Evolutionary conservation across 1,140 invertebrate genomes (phyloP).

Genomic region (Mycetomoellerius zeteki): DNA sequence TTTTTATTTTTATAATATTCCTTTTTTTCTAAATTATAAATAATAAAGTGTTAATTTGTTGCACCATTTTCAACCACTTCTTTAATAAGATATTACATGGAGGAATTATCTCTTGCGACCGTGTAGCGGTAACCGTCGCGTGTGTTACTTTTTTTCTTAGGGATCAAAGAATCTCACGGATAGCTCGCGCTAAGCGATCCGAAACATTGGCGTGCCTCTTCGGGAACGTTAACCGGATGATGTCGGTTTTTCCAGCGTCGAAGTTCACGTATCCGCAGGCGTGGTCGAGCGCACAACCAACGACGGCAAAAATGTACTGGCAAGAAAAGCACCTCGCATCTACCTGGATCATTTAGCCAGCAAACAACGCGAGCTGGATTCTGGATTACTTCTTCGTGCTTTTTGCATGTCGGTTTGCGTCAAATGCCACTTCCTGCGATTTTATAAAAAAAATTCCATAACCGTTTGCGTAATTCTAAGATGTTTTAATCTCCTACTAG

Average conservation of each 20-base stretch:
- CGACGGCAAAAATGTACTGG: conserved; percentile 41
- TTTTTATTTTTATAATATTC: background rate
- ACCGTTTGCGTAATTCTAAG: background rate
- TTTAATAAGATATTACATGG: background rate
- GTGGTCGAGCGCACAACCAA: conserved; percentile 40
- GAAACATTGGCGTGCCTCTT: conserved; percentile 33
- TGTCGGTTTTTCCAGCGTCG: conserved; percentile 33
- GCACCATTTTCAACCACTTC: background rate
- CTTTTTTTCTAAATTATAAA: background rate
- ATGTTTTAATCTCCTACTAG: conserved; percentile 12
- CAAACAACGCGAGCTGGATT: conserved; percentile 23
- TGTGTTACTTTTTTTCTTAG: conserved; percentile 42
- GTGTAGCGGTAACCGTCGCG: background rate
- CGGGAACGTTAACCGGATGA: background rate
- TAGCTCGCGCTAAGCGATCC: conserved; percentile 39
- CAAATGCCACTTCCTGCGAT: conserved; percentile 18
- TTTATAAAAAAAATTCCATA: conserved; percentile 1
- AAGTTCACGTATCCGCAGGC: conserved; percentile 48
- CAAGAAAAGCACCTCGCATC: conserved; percentile 58
- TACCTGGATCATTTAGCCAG: conserved; percentile 34
- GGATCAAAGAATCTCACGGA: conserved; percentile 43
- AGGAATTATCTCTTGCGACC: background rate
- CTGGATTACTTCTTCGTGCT: conserved; percentile 11
- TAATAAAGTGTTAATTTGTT: background rate
- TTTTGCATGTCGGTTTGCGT: conserved; percentile 18